These are phyloP conservation scores for Drosophila recens DNA, from an alignment of 2,888 invertebrate species.

Conservation along the genomic window DNA sequence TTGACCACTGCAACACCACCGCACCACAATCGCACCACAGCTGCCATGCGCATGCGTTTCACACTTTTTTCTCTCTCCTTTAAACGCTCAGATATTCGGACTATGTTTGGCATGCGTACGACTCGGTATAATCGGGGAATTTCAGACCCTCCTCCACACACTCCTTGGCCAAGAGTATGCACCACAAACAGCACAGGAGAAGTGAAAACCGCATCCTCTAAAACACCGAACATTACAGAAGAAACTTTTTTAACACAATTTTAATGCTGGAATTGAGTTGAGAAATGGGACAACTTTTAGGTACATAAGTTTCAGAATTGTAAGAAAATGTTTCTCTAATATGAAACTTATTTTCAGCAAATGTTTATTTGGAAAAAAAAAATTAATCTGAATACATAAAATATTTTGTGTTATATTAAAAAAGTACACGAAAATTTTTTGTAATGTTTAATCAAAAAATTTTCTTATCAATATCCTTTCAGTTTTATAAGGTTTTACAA, in stretches of 20 bases:
- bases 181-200: not conserved
- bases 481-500: no score
- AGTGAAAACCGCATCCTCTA: not conserved
- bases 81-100: slow-evolving; percentile 56
- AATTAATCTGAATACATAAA: no score
- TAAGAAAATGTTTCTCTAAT: not conserved
- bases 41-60: slow-evolving; percentile 69
- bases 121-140: slow-evolving; percentile 55
- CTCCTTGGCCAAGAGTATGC: not conserved
- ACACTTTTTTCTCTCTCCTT: slow-evolving; percentile 57
- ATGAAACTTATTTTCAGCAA: no score
- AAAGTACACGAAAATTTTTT: no score
- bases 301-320: not conserved
- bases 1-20: slow-evolving; percentile 22
- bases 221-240: not conserved
- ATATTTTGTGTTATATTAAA: not conserved
- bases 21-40: slow-evolving; percentile 16
- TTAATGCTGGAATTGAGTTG: not conserved
- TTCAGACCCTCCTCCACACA: slow-evolving; percentile 33
- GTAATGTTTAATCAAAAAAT: no score
- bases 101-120: slow-evolving; percentile 72
- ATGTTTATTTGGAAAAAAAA: no score
- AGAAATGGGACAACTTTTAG: not conserved
- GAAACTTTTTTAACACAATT: not conserved
- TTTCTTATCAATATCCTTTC: no score